Conservation (phyloP, 2,113 vertebrate genomes). For the Ancistrus triradiatus region DNA sequence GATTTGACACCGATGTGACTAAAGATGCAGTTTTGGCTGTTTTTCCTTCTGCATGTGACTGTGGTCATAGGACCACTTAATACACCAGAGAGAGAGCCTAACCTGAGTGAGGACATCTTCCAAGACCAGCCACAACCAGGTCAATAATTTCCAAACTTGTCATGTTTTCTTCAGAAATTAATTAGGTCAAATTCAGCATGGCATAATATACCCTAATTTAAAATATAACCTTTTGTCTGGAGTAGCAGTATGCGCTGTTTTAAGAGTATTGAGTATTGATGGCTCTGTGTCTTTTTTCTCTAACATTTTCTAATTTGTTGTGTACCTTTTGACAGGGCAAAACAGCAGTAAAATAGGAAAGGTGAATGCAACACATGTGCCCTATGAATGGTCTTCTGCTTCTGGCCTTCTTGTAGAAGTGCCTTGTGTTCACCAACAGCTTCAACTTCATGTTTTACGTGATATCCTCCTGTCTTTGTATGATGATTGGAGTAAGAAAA, state of each 20-base stretch:
- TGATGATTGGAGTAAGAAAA: slow-evolving; percentile 21
- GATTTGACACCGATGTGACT: slow-evolving; percentile 10
- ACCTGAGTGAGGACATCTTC: slow-evolving; percentile 14
- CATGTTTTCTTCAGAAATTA: background rate
- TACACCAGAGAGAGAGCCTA: slow-evolving; percentile 3
- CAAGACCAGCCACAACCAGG: slow-evolving; percentile 45
- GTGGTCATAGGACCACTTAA: slow-evolving; percentile 27
- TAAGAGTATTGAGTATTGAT: background rate
- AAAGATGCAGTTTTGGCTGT: slow-evolving; percentile 19
- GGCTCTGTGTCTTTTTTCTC: no score
- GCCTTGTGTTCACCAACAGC: slow-evolving; percentile 23
- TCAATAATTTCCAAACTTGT: slow-evolving; percentile 38
- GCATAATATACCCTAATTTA: background rate
- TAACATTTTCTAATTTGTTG: background rate
- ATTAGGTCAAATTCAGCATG: background rate
- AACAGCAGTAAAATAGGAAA: background rate
- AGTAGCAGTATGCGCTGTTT: background rate
- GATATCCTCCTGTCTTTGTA: slow-evolving; percentile 49
- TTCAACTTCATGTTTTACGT: slow-evolving; percentile 21
- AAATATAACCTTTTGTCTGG: background rate
- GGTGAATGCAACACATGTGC: background rate
- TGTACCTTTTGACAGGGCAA: slow-evolving; percentile 2
- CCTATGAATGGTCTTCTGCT: background rate
- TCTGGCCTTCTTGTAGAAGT: background rate
- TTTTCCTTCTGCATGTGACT: slow-evolving; percentile 42